Conservation (phyloP, 2,797 vertebrate genomes). For the Mormyrus hasselquistii region DNA sequence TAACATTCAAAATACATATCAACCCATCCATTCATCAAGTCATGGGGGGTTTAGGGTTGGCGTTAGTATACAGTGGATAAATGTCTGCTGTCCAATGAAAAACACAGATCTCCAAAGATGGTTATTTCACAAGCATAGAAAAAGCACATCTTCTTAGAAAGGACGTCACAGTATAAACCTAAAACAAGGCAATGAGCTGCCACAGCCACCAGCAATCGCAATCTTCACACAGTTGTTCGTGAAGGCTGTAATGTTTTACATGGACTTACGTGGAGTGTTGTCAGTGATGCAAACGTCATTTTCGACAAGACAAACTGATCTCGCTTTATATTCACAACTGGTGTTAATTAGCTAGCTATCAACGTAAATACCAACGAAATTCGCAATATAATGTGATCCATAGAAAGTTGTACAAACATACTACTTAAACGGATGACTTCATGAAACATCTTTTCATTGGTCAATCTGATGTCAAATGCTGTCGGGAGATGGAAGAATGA, state of each 20-base stretch:
- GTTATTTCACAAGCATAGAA: background rate
- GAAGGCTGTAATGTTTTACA: background rate
- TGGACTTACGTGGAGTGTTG: background rate
- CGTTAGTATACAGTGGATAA: background rate
- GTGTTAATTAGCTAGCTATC: background rate
- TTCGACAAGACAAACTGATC: background rate
- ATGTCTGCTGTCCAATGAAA: background rate
- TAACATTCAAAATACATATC: background rate
- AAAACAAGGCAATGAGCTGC: background rate
- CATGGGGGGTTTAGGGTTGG: background rate
- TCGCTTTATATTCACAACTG: background rate
- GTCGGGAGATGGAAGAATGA: background rate
- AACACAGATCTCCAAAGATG: background rate
- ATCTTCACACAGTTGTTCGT: background rate
- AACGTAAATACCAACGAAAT: background rate
- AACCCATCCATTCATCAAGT: background rate
- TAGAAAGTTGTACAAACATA: background rate
- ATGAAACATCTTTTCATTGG: background rate
- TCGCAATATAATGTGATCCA: background rate
- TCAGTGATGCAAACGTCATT: background rate
- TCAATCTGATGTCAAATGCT: background rate
- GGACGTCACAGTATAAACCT: background rate
- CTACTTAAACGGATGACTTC: background rate
- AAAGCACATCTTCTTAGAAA: background rate
- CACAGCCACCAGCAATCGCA: background rate